Conservation (phyloP, 2,113 vertebrate species). For the Excalfactoria chinensis region DNA sequence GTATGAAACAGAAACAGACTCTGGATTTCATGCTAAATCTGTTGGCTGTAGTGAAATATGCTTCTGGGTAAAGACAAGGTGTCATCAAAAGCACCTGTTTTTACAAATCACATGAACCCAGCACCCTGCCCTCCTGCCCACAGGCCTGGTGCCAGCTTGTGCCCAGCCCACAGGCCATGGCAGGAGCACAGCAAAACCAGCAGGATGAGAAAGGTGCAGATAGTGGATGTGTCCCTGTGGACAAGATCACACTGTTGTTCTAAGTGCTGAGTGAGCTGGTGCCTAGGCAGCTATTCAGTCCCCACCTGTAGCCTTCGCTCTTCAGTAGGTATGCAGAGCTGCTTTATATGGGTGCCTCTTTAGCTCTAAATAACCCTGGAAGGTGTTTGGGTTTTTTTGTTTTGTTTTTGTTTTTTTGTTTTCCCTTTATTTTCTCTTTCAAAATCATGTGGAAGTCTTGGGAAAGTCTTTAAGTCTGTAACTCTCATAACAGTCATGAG, state of each 20-base stretch:
- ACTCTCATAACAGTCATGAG: neutral
- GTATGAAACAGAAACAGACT: neutral
- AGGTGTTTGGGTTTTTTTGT: neutral
- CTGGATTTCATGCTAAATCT: neutral
- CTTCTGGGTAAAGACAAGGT: neutral
- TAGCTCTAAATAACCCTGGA: neutral
- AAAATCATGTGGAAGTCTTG: neutral
- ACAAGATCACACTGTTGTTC: accelerated
- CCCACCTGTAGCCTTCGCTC: neutral
- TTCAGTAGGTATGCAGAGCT: accelerated
- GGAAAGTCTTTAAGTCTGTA: neutral
- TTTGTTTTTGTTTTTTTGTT: no score
- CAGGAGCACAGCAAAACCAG: neutral
- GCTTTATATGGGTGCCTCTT: neutral
- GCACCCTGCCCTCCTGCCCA: neutral
- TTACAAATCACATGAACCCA: neutral
- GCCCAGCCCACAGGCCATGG: neutral
- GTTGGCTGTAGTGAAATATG: neutral
- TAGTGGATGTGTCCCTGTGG: neutral
- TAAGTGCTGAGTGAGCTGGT: neutral
- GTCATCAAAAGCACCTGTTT: neutral
- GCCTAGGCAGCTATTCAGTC: neutral
- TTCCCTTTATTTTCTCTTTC: neutral
- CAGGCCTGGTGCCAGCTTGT: neutral
- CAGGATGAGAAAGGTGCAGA: neutral